Evolutionary conservation across 1,140 invertebrate species (phyloP).

Genomic region (Tetragnatha versicolor): DNA sequence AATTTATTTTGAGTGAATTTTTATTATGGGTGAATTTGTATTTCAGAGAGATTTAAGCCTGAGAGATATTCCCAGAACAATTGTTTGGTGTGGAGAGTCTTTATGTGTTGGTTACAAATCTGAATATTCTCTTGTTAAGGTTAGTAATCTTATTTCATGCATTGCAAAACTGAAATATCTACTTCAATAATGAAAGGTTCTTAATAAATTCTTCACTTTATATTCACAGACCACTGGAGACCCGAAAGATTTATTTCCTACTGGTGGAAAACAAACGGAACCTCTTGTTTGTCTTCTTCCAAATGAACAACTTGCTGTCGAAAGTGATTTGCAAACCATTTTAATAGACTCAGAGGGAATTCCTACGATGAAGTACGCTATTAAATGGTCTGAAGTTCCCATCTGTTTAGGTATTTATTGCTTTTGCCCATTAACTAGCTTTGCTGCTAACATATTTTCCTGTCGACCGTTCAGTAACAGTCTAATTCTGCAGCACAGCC

Average conservation of each 20-base stretch:
- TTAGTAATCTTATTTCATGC: conserved; percentile 62
- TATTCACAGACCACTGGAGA: conserved; percentile 67
- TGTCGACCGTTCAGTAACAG: too few relatives aligned
- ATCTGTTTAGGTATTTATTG: conserved; percentile 71
- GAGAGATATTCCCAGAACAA: conserved; percentile 80
- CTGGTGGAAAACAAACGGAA: conserved; percentile 79
- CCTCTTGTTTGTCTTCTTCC: conserved; percentile 80
- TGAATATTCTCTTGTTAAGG: conserved; percentile 81
- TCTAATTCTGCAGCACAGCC: too few relatives aligned
- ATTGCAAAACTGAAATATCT: too few relatives aligned
- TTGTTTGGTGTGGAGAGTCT: conserved; percentile 85
- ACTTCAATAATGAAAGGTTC: too few relatives aligned
- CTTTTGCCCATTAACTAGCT: too few relatives aligned
- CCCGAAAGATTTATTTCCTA: conserved; percentile 83
- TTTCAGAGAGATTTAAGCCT: conserved; percentile 75
- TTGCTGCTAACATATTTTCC: too few relatives aligned
- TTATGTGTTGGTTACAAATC: conserved; percentile 84
- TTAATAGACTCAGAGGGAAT: conserved; percentile 79
- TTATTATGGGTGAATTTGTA: not conserved
- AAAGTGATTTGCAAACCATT: conserved; percentile 83
- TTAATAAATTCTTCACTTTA: too few relatives aligned
- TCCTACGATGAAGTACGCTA: conserved; percentile 72
- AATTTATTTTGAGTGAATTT: not conserved
- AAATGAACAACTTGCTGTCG: conserved; percentile 77
- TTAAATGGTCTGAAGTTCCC: conserved; percentile 86